Evolutionary conservation across 2,888 invertebrate species (phyloP), one percentile per base, ranked within the genome.

Genomic region (Elysia crispata): DNA sequence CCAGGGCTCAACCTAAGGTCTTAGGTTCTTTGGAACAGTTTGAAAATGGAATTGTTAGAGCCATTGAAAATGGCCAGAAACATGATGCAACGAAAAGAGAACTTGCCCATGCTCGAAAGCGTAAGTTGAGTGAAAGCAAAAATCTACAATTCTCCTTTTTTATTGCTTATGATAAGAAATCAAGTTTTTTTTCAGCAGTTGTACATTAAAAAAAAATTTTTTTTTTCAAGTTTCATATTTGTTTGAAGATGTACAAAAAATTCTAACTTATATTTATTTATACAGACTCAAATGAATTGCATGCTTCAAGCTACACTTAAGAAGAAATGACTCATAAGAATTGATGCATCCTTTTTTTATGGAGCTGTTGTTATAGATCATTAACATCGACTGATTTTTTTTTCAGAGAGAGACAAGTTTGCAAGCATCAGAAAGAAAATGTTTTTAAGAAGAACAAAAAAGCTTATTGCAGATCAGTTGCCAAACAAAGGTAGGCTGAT

Each of bases 371-470:
- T 41, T 41, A 41, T 11, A 41, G 41, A 41, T 41, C 41, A 11
- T 11, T 6, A 41, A 6, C 11, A 6, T 41, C 41, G 11, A 41
- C 11, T 41, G 41, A 41, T 6, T 41, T 41, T 6, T 41, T 41
- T 3, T 41, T 23, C 67, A 91, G 91, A 86, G 69, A 90, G 89
- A 78, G 89, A 88, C 54, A 85, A 86, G 62, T 88, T 91, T 84
- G 84, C 88, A 11, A 75, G 82, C 11, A 83, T 89, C 8, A 76
- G 89, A 77, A 85, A 82, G 49, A 81, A 84, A 33, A 88, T 89
- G 86, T 86, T 91, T 86, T 72, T 91, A n/a, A 84, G 91, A 77
- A 84, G 91, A 85, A 87, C 89, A 18, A 91, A 91, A 80, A 83
- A 84, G 66, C 64, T 91, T 31, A 90, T 91, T 66, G 83, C 89